These are phyloP conservation scores for Falcaria lacertinaria DNA, from an alignment of 2,888 invertebrate genomes.

Conservation along the genomic window DNA sequence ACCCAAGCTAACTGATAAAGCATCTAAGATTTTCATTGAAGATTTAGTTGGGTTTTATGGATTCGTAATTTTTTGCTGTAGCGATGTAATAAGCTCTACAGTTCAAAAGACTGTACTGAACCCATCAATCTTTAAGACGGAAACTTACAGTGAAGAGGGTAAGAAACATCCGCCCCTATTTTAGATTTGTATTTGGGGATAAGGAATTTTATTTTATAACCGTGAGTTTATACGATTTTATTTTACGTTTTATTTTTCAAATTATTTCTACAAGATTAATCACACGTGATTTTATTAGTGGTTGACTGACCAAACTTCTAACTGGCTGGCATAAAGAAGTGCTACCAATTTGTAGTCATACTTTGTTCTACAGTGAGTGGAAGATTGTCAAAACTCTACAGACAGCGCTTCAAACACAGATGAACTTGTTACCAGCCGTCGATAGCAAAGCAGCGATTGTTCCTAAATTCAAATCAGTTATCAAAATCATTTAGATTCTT, in stretches of 20 bases:
- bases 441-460: too few species aligned
- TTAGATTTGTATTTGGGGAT: not conserved
- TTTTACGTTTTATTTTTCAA: not conserved
- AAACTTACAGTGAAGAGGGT: not conserved
- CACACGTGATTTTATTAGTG: too few species aligned
- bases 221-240: not conserved
- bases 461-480: too few species aligned
- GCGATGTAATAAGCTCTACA: not conserved
- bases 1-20: slow-evolving; percentile 18
- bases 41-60: slow-evolving; percentile 8
- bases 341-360: too few species aligned
- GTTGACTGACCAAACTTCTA: too few species aligned
- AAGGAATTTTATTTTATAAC: slow-evolving; percentile 3
- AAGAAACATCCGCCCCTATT: not conserved
- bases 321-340: too few species aligned
- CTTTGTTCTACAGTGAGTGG: too few species aligned
- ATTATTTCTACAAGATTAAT: too few species aligned
- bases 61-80: slow-evolving; percentile 7
- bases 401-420: too few species aligned
- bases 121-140: not conserved
- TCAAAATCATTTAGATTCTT: too few species aligned
- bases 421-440: too few species aligned
- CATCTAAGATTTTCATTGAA: slow-evolving; percentile 4
- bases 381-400: too few species aligned
- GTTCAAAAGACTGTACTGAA: not conserved